These are phyloP conservation scores for Epinephelus fuscoguttatus DNA, from an alignment of 2,113 vertebrate genomes.

Conservation along the genomic window DNA sequence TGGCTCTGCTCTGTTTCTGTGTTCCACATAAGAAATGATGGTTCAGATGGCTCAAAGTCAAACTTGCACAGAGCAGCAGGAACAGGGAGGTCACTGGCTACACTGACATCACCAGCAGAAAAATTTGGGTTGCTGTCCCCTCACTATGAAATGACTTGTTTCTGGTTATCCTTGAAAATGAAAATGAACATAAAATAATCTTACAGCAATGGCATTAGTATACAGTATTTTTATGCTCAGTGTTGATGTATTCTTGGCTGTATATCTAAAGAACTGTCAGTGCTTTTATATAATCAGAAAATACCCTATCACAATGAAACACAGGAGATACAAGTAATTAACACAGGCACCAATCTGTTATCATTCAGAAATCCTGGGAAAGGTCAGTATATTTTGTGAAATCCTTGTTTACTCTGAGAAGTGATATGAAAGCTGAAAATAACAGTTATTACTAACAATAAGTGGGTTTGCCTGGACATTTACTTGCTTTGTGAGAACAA, in stretches of 20 bases:
- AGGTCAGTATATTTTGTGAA: not conserved
- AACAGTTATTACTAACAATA: not conserved
- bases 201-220: not conserved
- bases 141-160: not conserved
- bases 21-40: constrained; percentile 76
- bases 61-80: constrained; percentile 53
- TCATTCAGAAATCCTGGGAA: constrained; percentile 17
- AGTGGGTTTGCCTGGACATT: not conserved
- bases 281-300: not conserved
- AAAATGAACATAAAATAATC: not conserved
- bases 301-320: not conserved
- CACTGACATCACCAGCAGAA: constrained; percentile 13
- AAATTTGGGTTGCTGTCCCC: constrained; percentile 4
- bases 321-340: not conserved
- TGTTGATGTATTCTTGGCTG: not conserved
- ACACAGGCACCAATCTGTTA: not conserved
- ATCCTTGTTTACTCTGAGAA: not conserved
- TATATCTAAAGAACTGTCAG: not conserved
- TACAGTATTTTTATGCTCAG: not conserved
- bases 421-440: not conserved
- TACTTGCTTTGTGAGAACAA: not conserved
- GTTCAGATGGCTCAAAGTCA: constrained; percentile 77
- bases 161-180: not conserved
- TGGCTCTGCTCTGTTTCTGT: constrained; percentile 77
- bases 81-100: constrained; percentile 42